A percentile compares a stretch with the other conserved stretches of the same genome.
Conservation (phyloP, 2,888 invertebrate genomes). For the Lysandra coridon region DNA sequence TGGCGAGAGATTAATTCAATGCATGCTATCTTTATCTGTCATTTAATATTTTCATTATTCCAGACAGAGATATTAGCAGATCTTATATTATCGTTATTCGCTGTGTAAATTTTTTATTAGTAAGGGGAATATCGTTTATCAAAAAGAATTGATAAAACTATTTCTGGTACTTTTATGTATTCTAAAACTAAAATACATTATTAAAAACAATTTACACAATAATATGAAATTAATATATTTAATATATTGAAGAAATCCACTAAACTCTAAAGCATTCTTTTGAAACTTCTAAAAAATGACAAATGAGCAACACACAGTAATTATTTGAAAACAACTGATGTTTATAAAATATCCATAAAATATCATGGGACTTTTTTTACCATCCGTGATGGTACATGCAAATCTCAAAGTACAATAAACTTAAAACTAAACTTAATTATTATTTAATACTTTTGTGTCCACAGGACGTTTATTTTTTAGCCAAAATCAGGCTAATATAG, state of each 20-base stretch:
- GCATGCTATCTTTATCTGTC: too few species aligned
- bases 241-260: not conserved
- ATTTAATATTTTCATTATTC: too few species aligned
- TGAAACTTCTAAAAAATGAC: not conserved
- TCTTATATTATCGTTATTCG: too few species aligned
- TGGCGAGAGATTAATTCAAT: too few species aligned
- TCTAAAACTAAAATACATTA: not conserved
- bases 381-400: not conserved
- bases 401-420: not conserved
- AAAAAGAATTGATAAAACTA: too few species aligned
- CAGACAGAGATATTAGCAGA: too few species aligned
- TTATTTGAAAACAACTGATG: too few species aligned
- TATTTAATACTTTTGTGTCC: conserved; percentile 25
- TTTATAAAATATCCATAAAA: not conserved
- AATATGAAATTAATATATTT: not conserved
- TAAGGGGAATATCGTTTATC: too few species aligned
- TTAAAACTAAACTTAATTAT: conserved; percentile 15
- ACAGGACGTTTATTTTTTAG: not conserved
- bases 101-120: too few species aligned
- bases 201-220: not conserved
- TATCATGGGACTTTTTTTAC: not conserved
- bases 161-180: not conserved
- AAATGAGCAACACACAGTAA: too few species aligned
- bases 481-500: not conserved
- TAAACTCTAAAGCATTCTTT: not conserved